These are phyloP conservation scores for Disparrhopalites patrizii DNA, from an alignment of 2,888 invertebrate species.

Conservation along the genomic window DNA sequence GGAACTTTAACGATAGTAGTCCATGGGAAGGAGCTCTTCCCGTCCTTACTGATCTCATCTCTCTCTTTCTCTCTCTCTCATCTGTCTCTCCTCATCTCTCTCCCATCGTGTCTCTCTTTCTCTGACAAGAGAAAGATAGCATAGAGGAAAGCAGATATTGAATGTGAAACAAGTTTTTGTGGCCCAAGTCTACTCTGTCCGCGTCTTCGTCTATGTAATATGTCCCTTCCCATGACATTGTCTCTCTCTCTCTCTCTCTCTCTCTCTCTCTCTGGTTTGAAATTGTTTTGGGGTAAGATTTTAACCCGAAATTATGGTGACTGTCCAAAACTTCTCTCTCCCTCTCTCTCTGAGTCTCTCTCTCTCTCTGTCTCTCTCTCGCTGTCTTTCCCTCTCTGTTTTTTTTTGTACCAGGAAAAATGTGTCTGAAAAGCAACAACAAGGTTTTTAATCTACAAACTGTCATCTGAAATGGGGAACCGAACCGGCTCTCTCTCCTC, in stretches of 20 bases:
- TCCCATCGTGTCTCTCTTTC: no score
- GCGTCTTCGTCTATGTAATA: no score
- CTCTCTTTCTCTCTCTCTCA: not conserved
- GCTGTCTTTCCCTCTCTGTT: no score
- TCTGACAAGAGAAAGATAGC: no score
- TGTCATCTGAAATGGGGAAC: constrained; percentile 15
- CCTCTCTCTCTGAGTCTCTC: no score
- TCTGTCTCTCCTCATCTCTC: not conserved
- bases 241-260: not conserved
- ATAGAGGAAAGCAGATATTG: no score
- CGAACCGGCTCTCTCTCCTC: constrained; percentile 12
- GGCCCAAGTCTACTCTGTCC: no score
- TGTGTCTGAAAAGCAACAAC: not conserved
- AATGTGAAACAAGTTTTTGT: no score
- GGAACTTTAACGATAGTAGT: no score
- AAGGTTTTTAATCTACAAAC: constrained; percentile 25
- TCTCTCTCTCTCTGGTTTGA: not conserved
- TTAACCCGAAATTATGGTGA: constrained; percentile 20
- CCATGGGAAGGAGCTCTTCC: not conserved
- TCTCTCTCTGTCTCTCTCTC: no score
- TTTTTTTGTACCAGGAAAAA: no score
- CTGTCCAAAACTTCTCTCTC: constrained; percentile 6
- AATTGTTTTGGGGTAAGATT: constrained; percentile 21
- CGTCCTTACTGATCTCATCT: constrained; percentile 1
- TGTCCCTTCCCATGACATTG: no score